Evolutionary conservation across 1,140 invertebrate species (phyloP).

Genomic region (Pachyrhynchus sulphureomaculatus): DNA sequence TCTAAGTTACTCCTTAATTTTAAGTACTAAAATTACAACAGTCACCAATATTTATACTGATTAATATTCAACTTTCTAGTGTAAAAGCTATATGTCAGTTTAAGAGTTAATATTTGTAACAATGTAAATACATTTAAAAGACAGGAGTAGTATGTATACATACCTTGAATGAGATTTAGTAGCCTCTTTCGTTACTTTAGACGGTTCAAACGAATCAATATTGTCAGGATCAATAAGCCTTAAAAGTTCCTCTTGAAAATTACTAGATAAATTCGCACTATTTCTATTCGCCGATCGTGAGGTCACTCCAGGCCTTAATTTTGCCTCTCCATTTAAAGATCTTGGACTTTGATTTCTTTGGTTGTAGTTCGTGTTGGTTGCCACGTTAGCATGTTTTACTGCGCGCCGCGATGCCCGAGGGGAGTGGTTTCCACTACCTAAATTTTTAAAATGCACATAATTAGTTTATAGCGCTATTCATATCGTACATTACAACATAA

Average conservation of each 20-base stretch:
- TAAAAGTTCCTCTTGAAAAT: slow-evolving; percentile 85
- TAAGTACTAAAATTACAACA: too few species aligned
- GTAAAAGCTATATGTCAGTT: too few species aligned
- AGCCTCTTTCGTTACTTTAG: neutral
- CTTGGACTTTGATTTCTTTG: slow-evolving; percentile 64
- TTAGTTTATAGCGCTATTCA: too few species aligned
- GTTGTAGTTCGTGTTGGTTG: slow-evolving; percentile 52
- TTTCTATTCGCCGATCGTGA: slow-evolving; percentile 54
- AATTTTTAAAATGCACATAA: neutral
- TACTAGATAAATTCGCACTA: slow-evolving; percentile 67
- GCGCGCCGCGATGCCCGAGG: slow-evolving; percentile 54
- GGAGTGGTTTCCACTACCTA: slow-evolving; percentile 55
- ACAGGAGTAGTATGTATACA: too few species aligned
- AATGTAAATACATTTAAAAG: too few species aligned
- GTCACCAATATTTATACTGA: too few species aligned
- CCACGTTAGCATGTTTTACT: slow-evolving; percentile 46
- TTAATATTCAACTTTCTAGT: too few species aligned
- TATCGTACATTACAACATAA: too few species aligned
- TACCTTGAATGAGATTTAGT: slow-evolving; percentile 38
- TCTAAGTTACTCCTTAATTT: neutral
- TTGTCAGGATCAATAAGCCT: slow-evolving; percentile 85
- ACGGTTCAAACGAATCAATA: slow-evolving; percentile 48
- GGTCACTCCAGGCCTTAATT: slow-evolving; percentile 54
- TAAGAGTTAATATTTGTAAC: too few species aligned
- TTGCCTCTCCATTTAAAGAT: slow-evolving; percentile 56